phyloP scores from a whole-genome alignment of 2,888 invertebrate species.

The Iphiclides podalirius region DNA sequence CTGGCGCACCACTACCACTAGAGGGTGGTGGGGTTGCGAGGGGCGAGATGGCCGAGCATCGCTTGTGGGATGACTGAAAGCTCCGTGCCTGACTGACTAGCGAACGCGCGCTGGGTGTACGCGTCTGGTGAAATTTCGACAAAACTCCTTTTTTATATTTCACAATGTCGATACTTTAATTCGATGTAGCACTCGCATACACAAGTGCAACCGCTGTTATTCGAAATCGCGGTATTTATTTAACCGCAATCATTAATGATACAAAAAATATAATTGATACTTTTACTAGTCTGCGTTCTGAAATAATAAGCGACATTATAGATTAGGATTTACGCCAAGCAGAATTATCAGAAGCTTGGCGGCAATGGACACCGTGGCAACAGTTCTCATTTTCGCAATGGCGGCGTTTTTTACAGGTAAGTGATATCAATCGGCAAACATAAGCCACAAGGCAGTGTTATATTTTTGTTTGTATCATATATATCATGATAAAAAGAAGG shows the following conservation, averaged over 20 bases:
- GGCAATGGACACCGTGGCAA: conserved; percentile 1
- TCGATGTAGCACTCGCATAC: no score
- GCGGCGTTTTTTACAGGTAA: conserved; percentile 16
- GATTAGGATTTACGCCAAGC: not conserved
- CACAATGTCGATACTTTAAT: no score
- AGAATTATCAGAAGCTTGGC: not conserved
- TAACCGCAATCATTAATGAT: not conserved
- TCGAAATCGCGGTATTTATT: not conserved
- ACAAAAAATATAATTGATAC: no score
- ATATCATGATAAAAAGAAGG: no score
- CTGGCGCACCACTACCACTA: conserved; percentile 47
- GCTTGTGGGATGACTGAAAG: conserved; percentile 53
- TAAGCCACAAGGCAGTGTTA: no score
- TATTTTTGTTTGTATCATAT: no score
- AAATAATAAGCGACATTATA: not conserved
- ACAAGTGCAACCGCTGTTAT: no score
- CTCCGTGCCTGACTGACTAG: conserved; percentile 46
- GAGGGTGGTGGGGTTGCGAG: conserved; percentile 34
- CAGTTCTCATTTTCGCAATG: not conserved
- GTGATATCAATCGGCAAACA: not conserved
- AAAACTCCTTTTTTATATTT: conserved; percentile 1
- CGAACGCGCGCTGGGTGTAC: conserved; percentile 43
- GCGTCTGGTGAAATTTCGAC: conserved; percentile 19
- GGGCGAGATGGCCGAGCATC: conserved; percentile 34
- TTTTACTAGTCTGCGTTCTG: not conserved